Evolutionary conservation across 2,797 vertebrate species (phyloP), one percentile per base, ranked within the genome.

Genomic region (Holocentrus rufus): DNA sequence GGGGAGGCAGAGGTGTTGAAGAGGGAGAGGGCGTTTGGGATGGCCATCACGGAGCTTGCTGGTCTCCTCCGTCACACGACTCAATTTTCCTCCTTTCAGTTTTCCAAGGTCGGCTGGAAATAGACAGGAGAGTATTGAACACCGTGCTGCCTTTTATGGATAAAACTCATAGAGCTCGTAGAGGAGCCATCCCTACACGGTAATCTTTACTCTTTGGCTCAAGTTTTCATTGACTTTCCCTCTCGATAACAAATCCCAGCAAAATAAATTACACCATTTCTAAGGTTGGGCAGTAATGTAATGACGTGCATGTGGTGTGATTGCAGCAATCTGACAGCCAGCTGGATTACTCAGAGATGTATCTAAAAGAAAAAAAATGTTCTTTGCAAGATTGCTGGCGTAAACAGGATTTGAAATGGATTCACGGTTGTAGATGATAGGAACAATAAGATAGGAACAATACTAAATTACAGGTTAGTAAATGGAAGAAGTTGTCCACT

Each of bases 111-210:
- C 79, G 2, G 71, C 88, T 90, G 78, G 11, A 76, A 90, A 67
- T 39, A 74, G 82, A 68, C 46, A 77, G 50, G 50, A 76, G 61
- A 44, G 18, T 15, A 46, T 79, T 79, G 17, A 68, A 69, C 63
- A 69, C 55, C 64, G 17, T 60, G 42, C 23, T 42, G 53, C 87
- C 87, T 88, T 90, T 80, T 89, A 87, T 47, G 85, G 89, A 79
- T 52, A 22, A 52, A 30, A 54, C 23, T 18, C 10, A 2, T 13
- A n/a, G 31, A 36, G 20, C 34, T 58, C 11, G 10, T 58, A 58
- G 15, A 58, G 46, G 39, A 1, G 14, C 56, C 58, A 60, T 22
- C 56, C 49, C 22, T 11, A 25, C 64, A n/a, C 10, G 18, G n/a
- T 47, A 25, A 58, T 68, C 70, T 71, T 65, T 47, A 50, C 36